phyloP scores from a whole-genome alignment of 2,113 vertebrate genomes.

The Monopterus albus region DNA sequence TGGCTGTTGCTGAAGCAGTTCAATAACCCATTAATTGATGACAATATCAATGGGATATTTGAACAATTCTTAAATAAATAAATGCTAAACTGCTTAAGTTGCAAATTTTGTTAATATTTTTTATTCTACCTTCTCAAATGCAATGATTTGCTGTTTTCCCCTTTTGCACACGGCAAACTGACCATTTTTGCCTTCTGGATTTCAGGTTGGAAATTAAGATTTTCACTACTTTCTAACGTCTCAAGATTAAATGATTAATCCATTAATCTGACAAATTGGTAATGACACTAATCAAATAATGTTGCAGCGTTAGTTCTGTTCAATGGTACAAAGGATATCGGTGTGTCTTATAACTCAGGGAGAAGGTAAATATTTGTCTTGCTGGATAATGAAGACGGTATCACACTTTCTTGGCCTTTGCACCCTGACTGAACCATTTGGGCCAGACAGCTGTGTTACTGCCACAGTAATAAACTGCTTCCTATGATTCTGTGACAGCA shows the following conservation, averaged over 20 bases:
- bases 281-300: neutral
- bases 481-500: constrained; percentile 67
- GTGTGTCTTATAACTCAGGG: constrained; percentile 4
- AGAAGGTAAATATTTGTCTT: constrained; percentile 11
- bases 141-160: too few species aligned
- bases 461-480: constrained; percentile 67
- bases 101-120: too few species aligned
- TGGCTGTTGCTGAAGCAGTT: too few species aligned
- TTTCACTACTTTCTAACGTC: neutral
- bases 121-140: too few species aligned
- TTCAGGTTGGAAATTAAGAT: too few species aligned
- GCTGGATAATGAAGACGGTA: constrained; percentile 46
- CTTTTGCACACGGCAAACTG: too few species aligned
- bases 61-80: too few species aligned
- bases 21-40: too few species aligned
- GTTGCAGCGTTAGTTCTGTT: neutral
- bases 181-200: too few species aligned
- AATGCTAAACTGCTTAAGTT: too few species aligned
- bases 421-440: constrained; percentile 32
- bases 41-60: too few species aligned
- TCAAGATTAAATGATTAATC: neutral
- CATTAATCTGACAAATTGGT: neutral
- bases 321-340: neutral
- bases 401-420: constrained; percentile 26
- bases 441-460: constrained; percentile 70